Percentiles rank a stretch among this genome's conserved stretches.
Evolutionary conservation across 2,888 invertebrate species (phyloP).

Genomic region (Corythucha ciliata): DNA sequence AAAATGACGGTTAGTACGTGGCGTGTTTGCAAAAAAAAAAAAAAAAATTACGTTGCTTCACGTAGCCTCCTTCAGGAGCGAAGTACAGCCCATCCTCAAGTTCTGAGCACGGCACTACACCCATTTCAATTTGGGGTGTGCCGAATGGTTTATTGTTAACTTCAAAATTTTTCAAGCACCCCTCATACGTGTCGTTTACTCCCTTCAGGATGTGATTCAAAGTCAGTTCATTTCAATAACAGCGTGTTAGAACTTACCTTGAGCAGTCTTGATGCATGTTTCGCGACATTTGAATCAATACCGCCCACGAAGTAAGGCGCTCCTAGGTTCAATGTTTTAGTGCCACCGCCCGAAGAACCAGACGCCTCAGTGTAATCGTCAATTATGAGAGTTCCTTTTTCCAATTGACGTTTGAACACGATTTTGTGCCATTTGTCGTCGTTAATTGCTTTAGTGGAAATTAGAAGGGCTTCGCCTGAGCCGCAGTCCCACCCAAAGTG

Average conservation of each 20-base stretch:
- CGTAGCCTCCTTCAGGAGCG: conserved; percentile 63
- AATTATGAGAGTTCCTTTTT: conserved; percentile 56
- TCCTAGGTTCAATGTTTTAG: conserved; percentile 51
- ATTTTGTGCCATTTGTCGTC: conserved; percentile 74
- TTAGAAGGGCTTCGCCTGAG: conserved; percentile 50
- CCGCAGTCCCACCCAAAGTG: conserved; percentile 65
- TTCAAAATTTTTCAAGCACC: conserved; percentile 69
- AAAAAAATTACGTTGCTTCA: conserved; percentile 50
- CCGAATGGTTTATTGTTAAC: conserved; percentile 59
- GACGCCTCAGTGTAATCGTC: conserved; percentile 53
- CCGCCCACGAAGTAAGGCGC: conserved; percentile 66
- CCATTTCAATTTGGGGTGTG: conserved; percentile 51
- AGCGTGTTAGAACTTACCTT: conserved; percentile 14
- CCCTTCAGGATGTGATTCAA: conserved; percentile 43
- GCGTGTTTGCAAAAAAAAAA: background rate
- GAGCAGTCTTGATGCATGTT: conserved; percentile 18
- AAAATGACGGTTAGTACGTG: background rate
- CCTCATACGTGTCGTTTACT: conserved; percentile 62
- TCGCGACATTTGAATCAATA: conserved; percentile 45
- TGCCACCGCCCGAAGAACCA: conserved; percentile 45
- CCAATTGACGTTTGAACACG: conserved; percentile 53
- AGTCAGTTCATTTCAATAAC: background rate
- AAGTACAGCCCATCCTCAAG: conserved; percentile 80
- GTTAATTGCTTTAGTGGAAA: conserved; percentile 51
- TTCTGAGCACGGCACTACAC: conserved; percentile 68